A percentile compares a stretch with the other conserved stretches of the same genome.
Conservation (phyloP, 2,113 vertebrate genomes). For the Oryzias melastigma region DNA sequence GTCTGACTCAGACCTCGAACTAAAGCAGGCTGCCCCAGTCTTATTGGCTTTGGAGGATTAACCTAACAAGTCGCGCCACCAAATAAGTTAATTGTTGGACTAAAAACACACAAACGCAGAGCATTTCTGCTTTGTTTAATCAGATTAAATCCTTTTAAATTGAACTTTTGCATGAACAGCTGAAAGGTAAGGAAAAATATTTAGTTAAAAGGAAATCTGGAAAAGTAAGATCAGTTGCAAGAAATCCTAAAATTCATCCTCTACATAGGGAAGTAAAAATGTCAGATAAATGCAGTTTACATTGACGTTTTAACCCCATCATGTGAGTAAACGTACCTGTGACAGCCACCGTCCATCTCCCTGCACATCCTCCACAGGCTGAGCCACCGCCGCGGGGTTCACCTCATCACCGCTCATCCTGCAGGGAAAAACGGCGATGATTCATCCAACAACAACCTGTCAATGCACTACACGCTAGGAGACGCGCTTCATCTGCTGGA, state of each 20-base stretch:
- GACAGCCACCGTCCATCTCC: slow-evolving; percentile 95
- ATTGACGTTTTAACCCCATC: no score
- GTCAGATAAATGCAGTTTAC: no score
- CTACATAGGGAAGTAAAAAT: no score
- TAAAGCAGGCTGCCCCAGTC: slow-evolving; percentile 37
- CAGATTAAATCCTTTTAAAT: neutral
- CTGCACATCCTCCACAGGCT: slow-evolving; percentile 85
- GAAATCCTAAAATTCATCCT: no score
- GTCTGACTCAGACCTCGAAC: slow-evolving; percentile 19
- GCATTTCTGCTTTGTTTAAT: neutral
- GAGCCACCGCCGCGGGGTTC: slow-evolving; percentile 88
- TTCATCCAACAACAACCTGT: neutral
- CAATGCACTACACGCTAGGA: neutral
- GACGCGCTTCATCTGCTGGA: neutral
- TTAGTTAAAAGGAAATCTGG: no score
- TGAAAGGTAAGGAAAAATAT: neutral
- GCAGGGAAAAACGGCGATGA: slow-evolving; percentile 15
- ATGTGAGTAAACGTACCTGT: slow-evolving; percentile 77
- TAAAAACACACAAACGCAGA: slow-evolving; percentile 9
- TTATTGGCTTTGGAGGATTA: slow-evolving; percentile 47
- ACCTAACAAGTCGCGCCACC: slow-evolving; percentile 14
- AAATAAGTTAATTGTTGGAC: slow-evolving; percentile 12
- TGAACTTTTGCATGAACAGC: neutral
- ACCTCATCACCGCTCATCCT: slow-evolving; percentile 88
- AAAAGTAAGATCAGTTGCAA: no score